Conservation (phyloP, 2,888 invertebrate genomes). For the Dysmachus trigonus region DNA sequence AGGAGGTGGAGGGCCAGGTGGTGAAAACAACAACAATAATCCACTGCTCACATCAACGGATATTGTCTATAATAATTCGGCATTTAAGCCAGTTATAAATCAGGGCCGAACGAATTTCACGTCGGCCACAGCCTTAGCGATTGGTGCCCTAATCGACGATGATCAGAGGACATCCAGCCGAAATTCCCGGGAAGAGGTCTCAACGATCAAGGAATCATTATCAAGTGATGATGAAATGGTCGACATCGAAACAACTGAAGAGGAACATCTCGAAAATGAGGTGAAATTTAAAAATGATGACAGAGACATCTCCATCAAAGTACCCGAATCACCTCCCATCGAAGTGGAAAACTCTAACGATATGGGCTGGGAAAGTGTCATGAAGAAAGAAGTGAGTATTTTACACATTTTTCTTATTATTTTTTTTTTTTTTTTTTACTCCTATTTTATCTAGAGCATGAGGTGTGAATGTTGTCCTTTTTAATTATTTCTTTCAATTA, state of each 20-base stretch:
- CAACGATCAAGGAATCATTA: slow-evolving; percentile 52
- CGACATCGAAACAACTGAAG: slow-evolving; percentile 88
- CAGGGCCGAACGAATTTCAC: slow-evolving; percentile 16
- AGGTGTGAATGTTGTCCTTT: neutral
- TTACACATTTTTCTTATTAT: neutral
- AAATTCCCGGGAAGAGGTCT: slow-evolving; percentile 60
- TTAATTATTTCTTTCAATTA: too few species aligned
- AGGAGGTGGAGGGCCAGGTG: neutral
- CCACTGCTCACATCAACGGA: neutral
- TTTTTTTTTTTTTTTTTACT: neutral
- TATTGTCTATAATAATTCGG: slow-evolving; percentile 53
- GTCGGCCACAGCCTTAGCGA: slow-evolving; percentile 50
- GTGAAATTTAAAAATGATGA: neutral
- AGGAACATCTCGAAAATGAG: slow-evolving; percentile 64
- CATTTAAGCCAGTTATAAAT: slow-evolving; percentile 54
- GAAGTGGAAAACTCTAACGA: slow-evolving; percentile 43
- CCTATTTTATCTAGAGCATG: neutral
- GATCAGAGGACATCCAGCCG: slow-evolving; percentile 53
- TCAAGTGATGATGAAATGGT: slow-evolving; percentile 81
- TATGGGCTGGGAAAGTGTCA: slow-evolving; percentile 43
- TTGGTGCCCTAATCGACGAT: slow-evolving; percentile 54
- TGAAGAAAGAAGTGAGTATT: slow-evolving; percentile 43
- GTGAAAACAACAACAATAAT: neutral
- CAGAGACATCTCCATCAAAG: neutral
- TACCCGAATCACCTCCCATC: slow-evolving; percentile 32